A percentile compares a stretch with the other conserved stretches of the same genome.
Evolutionary conservation across 2,888 invertebrate genomes (phyloP).

Genomic region (Selenia dentaria): DNA sequence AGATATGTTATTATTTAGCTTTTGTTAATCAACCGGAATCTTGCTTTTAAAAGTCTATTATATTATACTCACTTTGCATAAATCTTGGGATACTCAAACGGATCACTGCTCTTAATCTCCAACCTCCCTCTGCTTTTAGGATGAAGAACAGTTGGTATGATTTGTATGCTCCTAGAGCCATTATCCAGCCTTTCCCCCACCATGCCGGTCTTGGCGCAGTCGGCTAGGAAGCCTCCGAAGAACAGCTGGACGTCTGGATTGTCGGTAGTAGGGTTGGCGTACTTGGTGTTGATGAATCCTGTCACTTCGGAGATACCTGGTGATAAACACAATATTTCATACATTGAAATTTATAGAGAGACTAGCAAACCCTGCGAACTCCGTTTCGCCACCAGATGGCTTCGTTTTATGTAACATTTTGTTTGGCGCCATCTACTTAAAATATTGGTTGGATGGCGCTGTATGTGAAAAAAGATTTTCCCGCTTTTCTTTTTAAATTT

Average conservation of each 20-base stretch:
- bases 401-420: too few relatives aligned
- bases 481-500: too few relatives aligned
- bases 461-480: too few relatives aligned
- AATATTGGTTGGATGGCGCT: too few relatives aligned
- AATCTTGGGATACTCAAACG: constrained; percentile 92
- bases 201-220: constrained; percentile 94
- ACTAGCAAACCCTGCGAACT: too few relatives aligned
- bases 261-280: constrained; percentile 89
- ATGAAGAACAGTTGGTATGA: constrained; percentile 93
- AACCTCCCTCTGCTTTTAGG: constrained; percentile 94
- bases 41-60: too few relatives aligned
- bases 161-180: constrained; percentile 87
- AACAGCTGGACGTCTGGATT: constrained; percentile 94
- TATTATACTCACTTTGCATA: constrained; percentile 91
- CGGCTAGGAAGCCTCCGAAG: constrained; percentile 94
- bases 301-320: constrained; percentile 93
- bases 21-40: too few relatives aligned
- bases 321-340: too few relatives aligned
- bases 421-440: too few relatives aligned
- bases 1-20: too few relatives aligned
- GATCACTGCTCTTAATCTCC: constrained; percentile 90
- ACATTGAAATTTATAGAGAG: too few relatives aligned
- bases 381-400: too few relatives aligned
- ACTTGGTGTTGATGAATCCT: constrained; percentile 92
- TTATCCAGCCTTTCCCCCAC: constrained; percentile 91